A percentile compares a stretch with the other conserved stretches of the same genome.
These are phyloP conservation scores for Kryptopterus vitreolus DNA, from an alignment of 2,797 vertebrate genomes.

Conservation along the genomic window DNA sequence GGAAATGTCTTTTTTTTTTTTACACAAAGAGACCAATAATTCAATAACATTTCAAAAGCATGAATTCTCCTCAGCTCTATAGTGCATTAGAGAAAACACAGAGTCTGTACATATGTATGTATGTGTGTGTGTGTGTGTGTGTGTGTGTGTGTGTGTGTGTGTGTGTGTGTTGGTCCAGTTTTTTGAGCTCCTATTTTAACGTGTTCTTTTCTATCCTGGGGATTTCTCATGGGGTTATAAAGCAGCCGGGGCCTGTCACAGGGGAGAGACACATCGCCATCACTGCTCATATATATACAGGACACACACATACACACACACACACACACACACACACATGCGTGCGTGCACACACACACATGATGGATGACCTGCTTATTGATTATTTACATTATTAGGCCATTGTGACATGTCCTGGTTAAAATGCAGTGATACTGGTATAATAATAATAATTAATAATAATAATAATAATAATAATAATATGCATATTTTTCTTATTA, in stretches of 20 bases:
- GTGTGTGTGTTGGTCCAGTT: constrained; percentile 34
- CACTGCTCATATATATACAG: constrained; percentile 9
- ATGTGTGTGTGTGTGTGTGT: constrained; percentile 26
- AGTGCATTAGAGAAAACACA: constrained; percentile 46
- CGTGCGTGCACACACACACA: background rate
- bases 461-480: background rate
- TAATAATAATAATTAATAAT: background rate
- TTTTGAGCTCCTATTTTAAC: constrained; percentile 47
- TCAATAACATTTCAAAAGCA: constrained; percentile 52
- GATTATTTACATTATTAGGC: constrained; percentile 25
- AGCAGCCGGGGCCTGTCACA: constrained; percentile 3
- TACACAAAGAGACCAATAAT: constrained; percentile 54
- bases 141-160: constrained; percentile 27
- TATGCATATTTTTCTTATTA: background rate
- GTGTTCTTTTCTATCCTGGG: constrained; percentile 31
- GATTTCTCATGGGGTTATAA: constrained; percentile 40
- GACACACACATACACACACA: background rate
- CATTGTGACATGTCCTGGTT: background rate
- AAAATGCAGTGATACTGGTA: background rate
- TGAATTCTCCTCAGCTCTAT: constrained; percentile 44
- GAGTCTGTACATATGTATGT: constrained; percentile 32
- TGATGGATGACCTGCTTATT: constrained; percentile 39
- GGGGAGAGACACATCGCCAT: constrained; percentile 17
- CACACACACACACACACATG: background rate
- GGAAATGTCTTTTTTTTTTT: constrained; percentile 49